Evolutionary conservation across 2,797 vertebrate genomes (phyloP).

Genomic region (Lithobates sylvaticus): DNA sequence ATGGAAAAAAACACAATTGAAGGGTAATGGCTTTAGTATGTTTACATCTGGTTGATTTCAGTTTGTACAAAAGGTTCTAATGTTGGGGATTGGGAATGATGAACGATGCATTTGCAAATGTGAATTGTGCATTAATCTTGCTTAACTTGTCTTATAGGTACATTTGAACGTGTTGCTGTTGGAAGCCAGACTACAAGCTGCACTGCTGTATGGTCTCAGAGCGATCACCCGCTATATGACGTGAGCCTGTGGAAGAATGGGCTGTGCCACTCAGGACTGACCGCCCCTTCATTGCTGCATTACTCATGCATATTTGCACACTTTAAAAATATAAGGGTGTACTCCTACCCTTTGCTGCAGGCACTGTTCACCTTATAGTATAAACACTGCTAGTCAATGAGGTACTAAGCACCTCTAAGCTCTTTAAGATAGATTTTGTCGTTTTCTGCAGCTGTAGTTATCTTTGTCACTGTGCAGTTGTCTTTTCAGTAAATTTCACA

Average conservation of each 20-base stretch:
- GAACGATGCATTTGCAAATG: too few species aligned
- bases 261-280: background rate
- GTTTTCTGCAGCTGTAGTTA: too few species aligned
- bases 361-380: background rate
- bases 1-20: too few species aligned
- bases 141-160: slow-evolving; percentile 67
- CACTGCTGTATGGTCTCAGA: slow-evolving; percentile 78
- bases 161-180: slow-evolving; percentile 80
- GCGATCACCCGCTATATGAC: slow-evolving; percentile 83
- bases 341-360: background rate
- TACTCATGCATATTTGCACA: slow-evolving; percentile 51
- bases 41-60: too few species aligned
- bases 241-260: slow-evolving; percentile 66
- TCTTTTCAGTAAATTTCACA: too few species aligned
- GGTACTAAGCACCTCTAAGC: background rate
- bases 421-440: too few species aligned
- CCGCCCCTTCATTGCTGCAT: slow-evolving; percentile 1
- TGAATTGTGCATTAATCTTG: background rate
- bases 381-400: background rate
- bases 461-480: too few species aligned
- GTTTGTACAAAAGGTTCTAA: too few species aligned
- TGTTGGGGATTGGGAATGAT: too few species aligned
- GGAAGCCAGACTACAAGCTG: slow-evolving; percentile 81
- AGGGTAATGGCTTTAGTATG: too few species aligned
- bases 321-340: background rate